Evolutionary conservation across 2,113 vertebrate genomes (phyloP), one percentile per base, ranked within the genome.

Genomic region (Amia ocellicauda): DNA sequence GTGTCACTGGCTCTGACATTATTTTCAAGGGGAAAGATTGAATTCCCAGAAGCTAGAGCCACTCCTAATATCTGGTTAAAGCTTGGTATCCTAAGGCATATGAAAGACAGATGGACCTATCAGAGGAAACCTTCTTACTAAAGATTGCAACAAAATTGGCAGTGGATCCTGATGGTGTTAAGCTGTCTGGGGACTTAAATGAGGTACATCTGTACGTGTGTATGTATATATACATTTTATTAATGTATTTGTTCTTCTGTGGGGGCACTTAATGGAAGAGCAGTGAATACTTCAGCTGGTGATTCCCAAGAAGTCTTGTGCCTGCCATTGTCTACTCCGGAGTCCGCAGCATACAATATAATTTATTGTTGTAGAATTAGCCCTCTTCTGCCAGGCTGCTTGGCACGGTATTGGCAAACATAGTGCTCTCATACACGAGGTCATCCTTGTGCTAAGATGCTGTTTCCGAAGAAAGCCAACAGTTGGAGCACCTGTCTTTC

Each of bases 361-460:
- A n/a, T n/a, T 53, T 17, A 53, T 29, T 13, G 29, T 7, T 28
- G 1, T 13, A 43, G 40, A 24, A 29, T 7, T 43, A 28, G 10
- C 22, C 28, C 49, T 19, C 10, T 8, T 4, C 17, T 51, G 60
- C 50, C 17, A 52, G 47, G 45, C 27, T 3, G 13, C 47, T 63
- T 63, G 61, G 60, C 47, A 7, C 7, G n/a, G 24, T 13, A 24
- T 26, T 57, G 41, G 40, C 52, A 56, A 56, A 57, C 4, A 42
- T 16, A 45, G 24, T n/a, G 17, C 52, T 42, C 24, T 50, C 22
- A 29, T 50, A 43, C 47, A 50, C 45, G 23, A 36, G 56, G 58
- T 45, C 40, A 26, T 4, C 19, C 1, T 28, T 2, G 28, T 42
- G 40, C 40, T 28, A 43, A 20, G 2, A 20, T 36, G 3, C 24